Base-by-base conservation (phyloP, 2,888 invertebrate genomes). In the Parelbella ahira region DNA sequence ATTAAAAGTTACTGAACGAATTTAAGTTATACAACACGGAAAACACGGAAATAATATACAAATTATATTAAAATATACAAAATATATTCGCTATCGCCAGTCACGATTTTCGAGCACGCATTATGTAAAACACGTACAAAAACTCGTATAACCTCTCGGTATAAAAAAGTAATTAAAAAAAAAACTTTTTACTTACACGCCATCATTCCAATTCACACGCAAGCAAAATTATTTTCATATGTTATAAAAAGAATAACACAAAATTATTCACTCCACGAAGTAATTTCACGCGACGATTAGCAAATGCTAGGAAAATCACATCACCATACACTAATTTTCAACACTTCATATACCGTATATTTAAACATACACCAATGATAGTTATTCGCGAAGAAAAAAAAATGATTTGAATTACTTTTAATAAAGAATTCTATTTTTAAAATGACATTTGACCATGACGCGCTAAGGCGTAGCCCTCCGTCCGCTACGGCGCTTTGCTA, bases 351-450 rank as follows among this genome's bases (percentile, higher is more conserved):
- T 3, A 4, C n/a, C 11, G 11, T 24, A 6, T 4, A 1, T 2
- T 6, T 2, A 10, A 8, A 24, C 7, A 38, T 25, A 8, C n/a
- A 4, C 6, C n/a, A n/a, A 6, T 12, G 8, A 12, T 19, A 6
- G 2, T 9, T 32, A 32, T 19, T 19, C 24, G 11, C 11, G 11
- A n/a, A n/a, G n/a, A n/a, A n/a, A n/a, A n/a, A n/a, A n/a, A 4
- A 1, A 12, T 9, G 5, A 19, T 24, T 25, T 25, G 1, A 44
- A 44, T 18, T 39, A 51, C 50, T 72, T 79, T 78, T 73, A 60
- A 67, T 73, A 68, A 53, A 54, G 52, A 74, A 62, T 58, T 51
- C 49, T 50, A 38, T 39, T 37, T 56, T 60, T 53, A 55, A 39
- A 60, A 48, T 52, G 59, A 63, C 58, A 64, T 60, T 52, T 58